A percentile compares a stretch with the other conserved stretches of the same genome.
These are phyloP conservation scores for Petromus typicus DNA, from an alignment of 2,113 vertebrate species.

Conservation along the genomic window DNA sequence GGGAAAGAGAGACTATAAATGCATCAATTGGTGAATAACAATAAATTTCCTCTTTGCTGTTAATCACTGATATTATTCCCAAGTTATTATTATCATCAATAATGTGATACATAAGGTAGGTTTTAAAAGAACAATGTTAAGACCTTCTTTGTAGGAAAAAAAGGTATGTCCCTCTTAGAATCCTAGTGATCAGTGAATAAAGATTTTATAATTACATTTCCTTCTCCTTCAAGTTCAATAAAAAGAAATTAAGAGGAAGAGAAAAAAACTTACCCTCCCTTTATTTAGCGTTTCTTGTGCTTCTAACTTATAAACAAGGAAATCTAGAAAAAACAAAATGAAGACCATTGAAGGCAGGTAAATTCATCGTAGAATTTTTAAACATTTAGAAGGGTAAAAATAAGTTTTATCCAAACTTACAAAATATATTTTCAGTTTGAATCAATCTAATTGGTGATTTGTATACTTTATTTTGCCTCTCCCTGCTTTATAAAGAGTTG, in stretches of 20 bases:
- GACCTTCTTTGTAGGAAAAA: background rate
- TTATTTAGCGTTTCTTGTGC: constrained; percentile 97
- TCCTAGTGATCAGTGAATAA: background rate
- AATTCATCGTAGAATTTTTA: background rate
- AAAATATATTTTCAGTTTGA: background rate
- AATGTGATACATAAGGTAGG: background rate
- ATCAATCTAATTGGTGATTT: background rate
- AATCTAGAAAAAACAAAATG: constrained; percentile 89
- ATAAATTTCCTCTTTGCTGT: background rate
- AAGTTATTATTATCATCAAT: background rate
- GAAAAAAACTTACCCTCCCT: constrained; percentile 93
- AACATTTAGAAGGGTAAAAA: background rate
- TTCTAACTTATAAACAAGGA: constrained; percentile 97
- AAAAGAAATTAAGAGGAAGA: background rate
- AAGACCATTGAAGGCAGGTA: constrained; percentile 28
- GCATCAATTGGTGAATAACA: background rate
- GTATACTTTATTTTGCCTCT: background rate
- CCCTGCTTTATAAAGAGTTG: background rate
- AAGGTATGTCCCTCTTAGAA: background rate
- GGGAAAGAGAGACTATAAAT: background rate
- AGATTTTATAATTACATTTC: background rate
- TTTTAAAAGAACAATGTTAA: constrained; percentile 24
- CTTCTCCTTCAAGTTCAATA: background rate
- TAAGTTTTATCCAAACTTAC: background rate
- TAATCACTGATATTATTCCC: background rate